A percentile compares a stretch with the other conserved stretches of the same genome.
These are phyloP conservation scores for Bungarus multicinctus DNA, from an alignment of 2,113 vertebrate genomes.

Conservation along the genomic window DNA sequence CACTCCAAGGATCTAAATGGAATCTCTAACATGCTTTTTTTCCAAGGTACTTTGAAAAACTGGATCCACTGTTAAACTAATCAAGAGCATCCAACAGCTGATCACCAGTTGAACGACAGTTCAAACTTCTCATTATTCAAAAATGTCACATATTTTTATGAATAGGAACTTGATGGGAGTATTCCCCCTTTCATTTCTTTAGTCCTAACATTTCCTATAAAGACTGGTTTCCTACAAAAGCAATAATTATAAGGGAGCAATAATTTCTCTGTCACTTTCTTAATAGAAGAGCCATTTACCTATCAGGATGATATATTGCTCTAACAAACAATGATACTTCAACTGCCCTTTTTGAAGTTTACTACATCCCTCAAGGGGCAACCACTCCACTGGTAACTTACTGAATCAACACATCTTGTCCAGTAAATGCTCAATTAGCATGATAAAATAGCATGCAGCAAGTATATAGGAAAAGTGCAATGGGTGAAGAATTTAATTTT, in stretches of 20 bases:
- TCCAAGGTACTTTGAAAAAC: conserved; percentile 48
- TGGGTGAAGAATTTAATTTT: conserved; percentile 45
- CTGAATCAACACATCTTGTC: conserved; percentile 72
- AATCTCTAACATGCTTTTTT: conserved; percentile 39
- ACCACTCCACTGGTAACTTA: conserved; percentile 69
- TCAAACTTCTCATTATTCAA: conserved; percentile 25
- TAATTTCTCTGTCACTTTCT: conserved; percentile 66
- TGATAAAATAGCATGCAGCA: conserved; percentile 47
- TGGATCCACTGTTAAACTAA: conserved; percentile 45
- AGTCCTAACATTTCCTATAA: conserved; percentile 45
- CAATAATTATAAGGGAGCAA: conserved; percentile 64
- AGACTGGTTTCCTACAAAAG: conserved; percentile 63
- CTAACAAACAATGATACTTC: conserved; percentile 70
- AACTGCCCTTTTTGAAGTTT: conserved; percentile 69
- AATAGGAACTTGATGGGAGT: conserved; percentile 48
- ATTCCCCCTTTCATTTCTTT: conserved; percentile 68
- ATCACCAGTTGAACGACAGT: conserved; percentile 34
- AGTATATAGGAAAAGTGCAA: conserved; percentile 37
- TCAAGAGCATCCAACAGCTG: conserved; percentile 29
- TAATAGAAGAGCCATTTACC: conserved; percentile 62
- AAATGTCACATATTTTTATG: conserved; percentile 34
- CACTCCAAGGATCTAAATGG: conserved; percentile 14
- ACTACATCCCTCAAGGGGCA: conserved; percentile 71
- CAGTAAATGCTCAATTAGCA: conserved; percentile 70
- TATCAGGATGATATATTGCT: conserved; percentile 71